phyloP scores from a whole-genome alignment of 2,797 vertebrate species.

The Myotis pilosus region DNA sequence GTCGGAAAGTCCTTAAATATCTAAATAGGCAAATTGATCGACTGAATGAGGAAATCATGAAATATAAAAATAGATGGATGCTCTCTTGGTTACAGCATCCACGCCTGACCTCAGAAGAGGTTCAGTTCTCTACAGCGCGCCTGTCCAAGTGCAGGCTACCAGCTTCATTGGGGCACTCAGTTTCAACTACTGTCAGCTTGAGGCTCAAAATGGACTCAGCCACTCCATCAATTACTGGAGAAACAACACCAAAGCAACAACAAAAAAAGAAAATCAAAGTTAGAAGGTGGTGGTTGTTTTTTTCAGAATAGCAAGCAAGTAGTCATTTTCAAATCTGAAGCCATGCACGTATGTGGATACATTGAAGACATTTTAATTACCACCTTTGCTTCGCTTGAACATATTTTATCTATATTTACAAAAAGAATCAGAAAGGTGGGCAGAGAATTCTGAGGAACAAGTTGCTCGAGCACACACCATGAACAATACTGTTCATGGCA shows the following conservation, averaged over 20 bases:
- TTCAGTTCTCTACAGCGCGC: rapidly evolving
- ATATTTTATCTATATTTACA: background rate
- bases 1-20: background rate
- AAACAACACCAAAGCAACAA: background rate
- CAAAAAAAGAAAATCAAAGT: background rate
- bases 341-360: background rate
- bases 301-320: background rate
- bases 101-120: background rate
- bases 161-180: background rate
- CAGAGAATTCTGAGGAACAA: background rate
- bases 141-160: too few relatives aligned
- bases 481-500: background rate
- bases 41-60: background rate
- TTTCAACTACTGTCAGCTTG: background rate
- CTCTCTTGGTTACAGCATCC: background rate
- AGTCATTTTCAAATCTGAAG: background rate
- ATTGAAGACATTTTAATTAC: background rate
- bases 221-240: background rate
- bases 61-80: background rate
- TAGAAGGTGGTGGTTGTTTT: background rate
- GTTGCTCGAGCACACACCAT: background rate
- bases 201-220: background rate
- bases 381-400: background rate
- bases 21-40: background rate
- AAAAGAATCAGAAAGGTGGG: background rate